Conservation (phyloP, 2,797 vertebrate species). For the Thamnophis elegans region DNA sequence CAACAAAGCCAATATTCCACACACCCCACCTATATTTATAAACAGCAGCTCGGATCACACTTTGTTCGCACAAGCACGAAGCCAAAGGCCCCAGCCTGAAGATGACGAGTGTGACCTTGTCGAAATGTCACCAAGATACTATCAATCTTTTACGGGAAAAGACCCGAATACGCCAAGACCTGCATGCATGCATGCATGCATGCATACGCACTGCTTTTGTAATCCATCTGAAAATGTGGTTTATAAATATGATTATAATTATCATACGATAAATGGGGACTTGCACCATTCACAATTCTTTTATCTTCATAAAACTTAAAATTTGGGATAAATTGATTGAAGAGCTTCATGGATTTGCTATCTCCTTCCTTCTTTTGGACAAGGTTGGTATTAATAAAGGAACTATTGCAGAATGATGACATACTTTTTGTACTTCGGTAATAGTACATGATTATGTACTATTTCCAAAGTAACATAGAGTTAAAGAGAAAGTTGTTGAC, state of each 20-base stretch:
- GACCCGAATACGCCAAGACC: too few relatives aligned
- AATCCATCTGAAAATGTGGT: not conserved
- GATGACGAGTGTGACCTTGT: too few relatives aligned
- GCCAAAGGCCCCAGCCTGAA: too few relatives aligned
- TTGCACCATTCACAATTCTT: not conserved
- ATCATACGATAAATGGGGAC: not conserved
- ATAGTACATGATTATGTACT: conserved; percentile 8
- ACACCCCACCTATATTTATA: too few relatives aligned
- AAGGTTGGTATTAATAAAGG: conserved; percentile 3
- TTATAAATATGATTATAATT: not conserved
- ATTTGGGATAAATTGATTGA: not conserved
- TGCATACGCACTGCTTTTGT: not conserved
- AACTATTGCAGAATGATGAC: not conserved
- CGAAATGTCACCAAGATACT: too few relatives aligned
- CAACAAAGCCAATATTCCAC: too few relatives aligned
- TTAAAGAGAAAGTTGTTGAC: not conserved
- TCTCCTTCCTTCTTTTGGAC: not conserved
- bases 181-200: too few relatives aligned
- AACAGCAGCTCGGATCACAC: too few relatives aligned
- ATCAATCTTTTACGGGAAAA: too few relatives aligned
- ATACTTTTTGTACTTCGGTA: conserved; percentile 12
- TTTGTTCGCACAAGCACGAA: too few relatives aligned
- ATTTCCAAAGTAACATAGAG: not conserved
- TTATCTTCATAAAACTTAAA: not conserved
- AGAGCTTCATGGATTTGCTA: not conserved